Percentiles rank a stretch among this genome's conserved stretches.
These are phyloP conservation scores for Gryon sp. DNA, from an alignment of 1,140 invertebrate genomes.

Conservation along the genomic window DNA sequence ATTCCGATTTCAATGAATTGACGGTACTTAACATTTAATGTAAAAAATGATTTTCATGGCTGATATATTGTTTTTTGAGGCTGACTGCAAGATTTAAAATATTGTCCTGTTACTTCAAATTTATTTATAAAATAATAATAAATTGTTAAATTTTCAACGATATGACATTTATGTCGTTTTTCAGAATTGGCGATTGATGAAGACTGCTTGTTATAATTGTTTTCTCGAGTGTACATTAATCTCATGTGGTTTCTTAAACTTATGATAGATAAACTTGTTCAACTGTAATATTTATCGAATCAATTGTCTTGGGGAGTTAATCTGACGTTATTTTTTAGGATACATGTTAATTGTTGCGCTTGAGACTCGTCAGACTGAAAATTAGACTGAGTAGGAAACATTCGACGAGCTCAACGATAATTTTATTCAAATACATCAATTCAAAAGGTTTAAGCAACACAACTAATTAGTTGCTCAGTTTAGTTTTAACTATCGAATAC, in stretches of 20 bases:
- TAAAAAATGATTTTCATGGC: slow-evolving; percentile 10
- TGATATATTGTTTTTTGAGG: slow-evolving; percentile 1
- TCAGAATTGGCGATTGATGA: slow-evolving; percentile 18
- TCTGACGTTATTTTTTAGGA: no score
- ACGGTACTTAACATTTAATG: slow-evolving; percentile 33
- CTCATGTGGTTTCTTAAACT: not conserved
- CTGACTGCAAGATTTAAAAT: slow-evolving; percentile 20
- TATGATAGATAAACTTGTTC: not conserved
- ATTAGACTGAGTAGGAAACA: slow-evolving; percentile 27
- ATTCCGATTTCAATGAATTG: slow-evolving; percentile 20
- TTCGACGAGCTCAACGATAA: slow-evolving; percentile 2
- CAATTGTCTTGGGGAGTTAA: not conserved
- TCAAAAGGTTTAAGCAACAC: slow-evolving; percentile 2
- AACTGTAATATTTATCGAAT: slow-evolving; percentile 15
- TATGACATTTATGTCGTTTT: slow-evolving; percentile 4
- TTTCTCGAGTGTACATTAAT: slow-evolving; percentile 18
- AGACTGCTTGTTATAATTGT: slow-evolving; percentile 21
- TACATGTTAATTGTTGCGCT: not conserved
- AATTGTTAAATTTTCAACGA: not conserved
- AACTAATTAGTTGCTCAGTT: slow-evolving; percentile 16
- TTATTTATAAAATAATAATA: slow-evolving; percentile 4
- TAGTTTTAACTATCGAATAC: slow-evolving; percentile 13
- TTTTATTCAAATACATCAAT: not conserved
- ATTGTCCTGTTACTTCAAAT: slow-evolving; percentile 23
- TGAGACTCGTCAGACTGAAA: slow-evolving; percentile 22